phyloP scores from a whole-genome alignment of 2,888 invertebrate species.

The Agrotis exclamationis region DNA sequence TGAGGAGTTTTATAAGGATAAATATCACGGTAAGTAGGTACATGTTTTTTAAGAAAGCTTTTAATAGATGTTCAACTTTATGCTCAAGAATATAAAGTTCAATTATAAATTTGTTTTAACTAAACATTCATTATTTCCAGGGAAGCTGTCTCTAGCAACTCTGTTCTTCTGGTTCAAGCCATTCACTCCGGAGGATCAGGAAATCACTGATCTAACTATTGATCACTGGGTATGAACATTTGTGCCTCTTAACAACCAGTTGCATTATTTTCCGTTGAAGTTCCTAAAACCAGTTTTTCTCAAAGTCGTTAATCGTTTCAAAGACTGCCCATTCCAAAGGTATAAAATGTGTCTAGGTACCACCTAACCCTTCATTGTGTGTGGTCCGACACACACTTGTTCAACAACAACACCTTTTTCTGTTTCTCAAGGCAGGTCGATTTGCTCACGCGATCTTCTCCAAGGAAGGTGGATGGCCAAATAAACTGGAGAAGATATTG shows the following conservation, averaged over 20 bases:
- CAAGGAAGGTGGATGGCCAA: slow-evolving; percentile 78
- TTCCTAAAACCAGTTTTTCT: too few species aligned
- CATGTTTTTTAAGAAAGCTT: too few species aligned
- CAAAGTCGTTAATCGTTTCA: too few species aligned
- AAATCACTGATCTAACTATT: slow-evolving; percentile 86
- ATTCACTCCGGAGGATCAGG: slow-evolving; percentile 82
- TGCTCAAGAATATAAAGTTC: too few species aligned
- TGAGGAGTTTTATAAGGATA: slow-evolving; percentile 85
- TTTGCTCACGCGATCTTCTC: slow-evolving; percentile 74
- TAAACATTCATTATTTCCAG: slow-evolving; percentile 64
- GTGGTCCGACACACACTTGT: too few species aligned
- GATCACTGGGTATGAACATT: slow-evolving; percentile 76
- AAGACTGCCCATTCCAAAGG: too few species aligned
- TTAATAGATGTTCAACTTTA: too few species aligned
- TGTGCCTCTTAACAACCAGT: background rate
- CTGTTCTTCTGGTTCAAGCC: slow-evolving; percentile 86
- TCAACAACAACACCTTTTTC: background rate
- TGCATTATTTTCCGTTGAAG: too few species aligned
- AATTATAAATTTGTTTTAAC: too few species aligned
- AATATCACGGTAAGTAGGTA: slow-evolving; percentile 82
- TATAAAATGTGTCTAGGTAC: too few species aligned
- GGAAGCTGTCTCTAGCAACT: slow-evolving; percentile 70
- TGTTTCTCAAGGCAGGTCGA: slow-evolving; percentile 61
- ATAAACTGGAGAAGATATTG: slow-evolving; percentile 67
- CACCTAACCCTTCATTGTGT: too few species aligned